Base-by-base conservation (phyloP, 1,140 invertebrate genomes). In the Charaxes varanes region DNA sequence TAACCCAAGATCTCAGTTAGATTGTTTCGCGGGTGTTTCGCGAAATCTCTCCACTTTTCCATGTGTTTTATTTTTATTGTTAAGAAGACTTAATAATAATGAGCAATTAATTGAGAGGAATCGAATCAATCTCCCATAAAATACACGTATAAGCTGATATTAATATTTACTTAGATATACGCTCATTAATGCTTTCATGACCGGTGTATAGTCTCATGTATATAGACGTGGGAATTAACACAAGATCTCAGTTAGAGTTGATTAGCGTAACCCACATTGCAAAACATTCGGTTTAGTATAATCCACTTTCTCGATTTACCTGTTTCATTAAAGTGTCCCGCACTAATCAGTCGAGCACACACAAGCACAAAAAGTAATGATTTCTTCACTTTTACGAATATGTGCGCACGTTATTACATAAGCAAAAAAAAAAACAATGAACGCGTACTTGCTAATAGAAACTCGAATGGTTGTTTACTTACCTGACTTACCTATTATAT, bases 231-330 rank as follows among this genome's bases (percentile, higher is more conserved):
- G 38, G 42, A 45, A 28, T 38, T 32, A 38, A n/a, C 22, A 7
- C 21, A 31, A 32, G 30, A 38, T 19, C 18, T 33, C 23, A 46
- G 35, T 48, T 48, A 41, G 41, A 27, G 23, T 43, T 35, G 19
- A 53, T 48, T 42, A 53, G 41, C 42, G 45, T 43, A 52, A 44
- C 53, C 45, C 36, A 53, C 49, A 42, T 60, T 47, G 45, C 44
- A 42, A 59, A 53, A 55, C 56, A 44, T 49, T 49, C 30, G 37
- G 52, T 43, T 60, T 52, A 44, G 38, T 47, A 24, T 53, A 56
- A 60, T 60, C 56, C 53, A 56, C 52, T 53, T 60, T 50, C 46
- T 31, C 14, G 36, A 38, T 60, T 50, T 60, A 42, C 45, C 27
- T 33, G 24, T 16, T 31, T 50, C 42, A 46, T 56, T 60, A 56